phyloP scores from a whole-genome alignment of 2,888 invertebrate species.

The Trimorus sp. region DNA sequence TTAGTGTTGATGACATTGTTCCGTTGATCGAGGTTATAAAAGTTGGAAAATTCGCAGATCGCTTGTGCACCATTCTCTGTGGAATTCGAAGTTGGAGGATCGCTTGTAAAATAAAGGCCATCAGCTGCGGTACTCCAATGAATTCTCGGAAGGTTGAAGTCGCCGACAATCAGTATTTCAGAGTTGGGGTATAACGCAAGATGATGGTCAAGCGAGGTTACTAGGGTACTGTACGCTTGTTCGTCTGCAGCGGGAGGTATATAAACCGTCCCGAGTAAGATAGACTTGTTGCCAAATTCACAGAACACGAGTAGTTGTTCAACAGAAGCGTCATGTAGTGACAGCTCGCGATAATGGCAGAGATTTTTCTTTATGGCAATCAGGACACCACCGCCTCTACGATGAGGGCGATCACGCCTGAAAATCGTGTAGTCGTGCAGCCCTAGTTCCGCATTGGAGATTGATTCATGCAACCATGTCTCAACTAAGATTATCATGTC shows the following conservation, averaged over 20 bases:
- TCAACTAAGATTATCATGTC: not conserved
- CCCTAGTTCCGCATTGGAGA: not conserved
- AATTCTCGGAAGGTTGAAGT: constrained; percentile 15
- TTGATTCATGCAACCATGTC: constrained; percentile 7
- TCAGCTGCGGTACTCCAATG: not conserved
- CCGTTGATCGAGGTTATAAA: not conserved
- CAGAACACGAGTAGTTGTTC: not conserved
- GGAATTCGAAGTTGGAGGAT: not conserved
- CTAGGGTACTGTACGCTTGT: too few species aligned
- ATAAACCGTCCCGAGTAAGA: too few species aligned
- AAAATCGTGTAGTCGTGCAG: not conserved
- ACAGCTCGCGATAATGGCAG: not conserved
- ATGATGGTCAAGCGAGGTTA: too few species aligned
- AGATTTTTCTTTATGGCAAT: not conserved
- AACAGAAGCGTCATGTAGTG: not conserved
- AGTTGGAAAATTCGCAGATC: constrained; percentile 4
- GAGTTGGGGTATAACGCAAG: too few species aligned
- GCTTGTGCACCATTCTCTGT: not conserved
- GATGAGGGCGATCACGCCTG: not conserved
- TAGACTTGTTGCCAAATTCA: too few species aligned
- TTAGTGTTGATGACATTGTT: not conserved
- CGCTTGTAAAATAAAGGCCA: not conserved
- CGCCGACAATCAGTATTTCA: not conserved
- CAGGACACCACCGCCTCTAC: constrained; percentile 4
- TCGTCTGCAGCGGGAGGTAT: too few species aligned